These are phyloP conservation scores for Sebastes variabilis DNA, from an alignment of 2,797 vertebrate species.

Conservation along the genomic window DNA sequence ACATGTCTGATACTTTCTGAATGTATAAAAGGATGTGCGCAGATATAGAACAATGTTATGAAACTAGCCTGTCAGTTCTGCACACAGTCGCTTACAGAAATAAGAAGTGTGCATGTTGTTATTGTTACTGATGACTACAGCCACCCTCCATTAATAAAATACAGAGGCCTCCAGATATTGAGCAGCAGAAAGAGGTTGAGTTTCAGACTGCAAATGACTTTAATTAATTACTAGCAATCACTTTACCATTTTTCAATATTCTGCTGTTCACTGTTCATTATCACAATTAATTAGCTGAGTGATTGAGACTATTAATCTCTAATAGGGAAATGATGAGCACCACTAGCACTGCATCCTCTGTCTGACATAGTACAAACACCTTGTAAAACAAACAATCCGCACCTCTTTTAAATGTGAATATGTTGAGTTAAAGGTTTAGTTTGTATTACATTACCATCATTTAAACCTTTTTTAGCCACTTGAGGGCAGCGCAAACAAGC, in stretches of 20 bases:
- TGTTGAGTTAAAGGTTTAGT: not conserved
- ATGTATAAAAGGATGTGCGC: not conserved
- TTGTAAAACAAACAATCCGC: not conserved
- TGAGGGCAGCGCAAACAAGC: too few relatives aligned
- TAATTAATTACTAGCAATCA: conserved; percentile 28
- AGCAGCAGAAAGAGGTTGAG: not conserved
- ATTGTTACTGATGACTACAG: conserved; percentile 26
- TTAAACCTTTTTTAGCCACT: too few relatives aligned
- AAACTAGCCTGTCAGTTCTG: not conserved
- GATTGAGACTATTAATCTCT: conserved; percentile 41
- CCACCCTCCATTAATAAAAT: conserved; percentile 17
- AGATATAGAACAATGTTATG: not conserved
- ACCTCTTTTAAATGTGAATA: not conserved
- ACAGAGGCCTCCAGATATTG: conserved; percentile 4
- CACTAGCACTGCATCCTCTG: not conserved
- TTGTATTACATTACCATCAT: too few relatives aligned
- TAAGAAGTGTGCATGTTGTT: not conserved
- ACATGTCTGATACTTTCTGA: not conserved
- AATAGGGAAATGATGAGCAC: conserved; percentile 12
- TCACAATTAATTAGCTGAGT: conserved; percentile 35
- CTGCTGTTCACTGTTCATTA: conserved; percentile 40
- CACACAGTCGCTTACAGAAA: not conserved
- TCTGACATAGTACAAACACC: not conserved
- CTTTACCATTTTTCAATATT: conserved; percentile 23
- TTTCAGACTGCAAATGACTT: conserved; percentile 30